phyloP scores from a whole-genome alignment of 2,888 invertebrate genomes.

The Eupithecia vulgata region DNA sequence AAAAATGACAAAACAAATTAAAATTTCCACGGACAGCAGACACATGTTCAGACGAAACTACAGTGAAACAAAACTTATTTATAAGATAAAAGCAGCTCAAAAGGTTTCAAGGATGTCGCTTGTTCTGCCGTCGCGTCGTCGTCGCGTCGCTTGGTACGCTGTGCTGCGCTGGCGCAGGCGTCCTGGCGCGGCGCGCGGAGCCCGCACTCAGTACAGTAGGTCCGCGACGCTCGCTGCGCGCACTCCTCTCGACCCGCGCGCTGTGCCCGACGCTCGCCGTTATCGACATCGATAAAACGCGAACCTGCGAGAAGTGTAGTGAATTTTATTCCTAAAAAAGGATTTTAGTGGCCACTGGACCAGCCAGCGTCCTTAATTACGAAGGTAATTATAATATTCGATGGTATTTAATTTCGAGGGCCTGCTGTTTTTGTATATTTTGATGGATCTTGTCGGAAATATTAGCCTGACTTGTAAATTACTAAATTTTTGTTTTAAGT shows the following conservation, averaged over 20 bases:
- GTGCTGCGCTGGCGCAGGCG: slow-evolving; percentile 58
- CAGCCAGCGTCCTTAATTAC: slow-evolving; percentile 57
- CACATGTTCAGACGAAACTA: neutral
- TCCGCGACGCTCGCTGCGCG: slow-evolving; percentile 53
- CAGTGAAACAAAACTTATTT: neutral
- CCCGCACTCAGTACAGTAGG: slow-evolving; percentile 56
- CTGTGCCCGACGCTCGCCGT: slow-evolving; percentile 47
- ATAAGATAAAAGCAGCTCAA: neutral
- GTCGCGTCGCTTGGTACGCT: too few species aligned
- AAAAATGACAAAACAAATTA: slow-evolving; percentile 4
- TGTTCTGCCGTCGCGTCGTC: slow-evolving; percentile 50
- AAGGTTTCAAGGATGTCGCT: neutral
- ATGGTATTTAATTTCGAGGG: neutral
- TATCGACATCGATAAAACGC: slow-evolving; percentile 58
- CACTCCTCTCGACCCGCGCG: slow-evolving; percentile 37
- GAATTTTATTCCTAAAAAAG: slow-evolving; percentile 50
- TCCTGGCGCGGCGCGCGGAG: slow-evolving; percentile 33
- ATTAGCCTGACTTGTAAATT: slow-evolving; percentile 13
- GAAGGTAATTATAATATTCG: slow-evolving; percentile 53
- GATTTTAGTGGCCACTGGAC: slow-evolving; percentile 63
- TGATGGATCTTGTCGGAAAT: slow-evolving; percentile 39
- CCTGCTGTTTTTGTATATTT: slow-evolving; percentile 33
- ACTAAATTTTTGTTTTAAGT: slow-evolving; percentile 29
- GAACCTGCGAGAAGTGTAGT: slow-evolving; percentile 60
- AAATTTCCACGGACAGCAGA: neutral